phyloP scores from a whole-genome alignment of 2,888 invertebrate species.

The Drosophila borealis region DNA sequence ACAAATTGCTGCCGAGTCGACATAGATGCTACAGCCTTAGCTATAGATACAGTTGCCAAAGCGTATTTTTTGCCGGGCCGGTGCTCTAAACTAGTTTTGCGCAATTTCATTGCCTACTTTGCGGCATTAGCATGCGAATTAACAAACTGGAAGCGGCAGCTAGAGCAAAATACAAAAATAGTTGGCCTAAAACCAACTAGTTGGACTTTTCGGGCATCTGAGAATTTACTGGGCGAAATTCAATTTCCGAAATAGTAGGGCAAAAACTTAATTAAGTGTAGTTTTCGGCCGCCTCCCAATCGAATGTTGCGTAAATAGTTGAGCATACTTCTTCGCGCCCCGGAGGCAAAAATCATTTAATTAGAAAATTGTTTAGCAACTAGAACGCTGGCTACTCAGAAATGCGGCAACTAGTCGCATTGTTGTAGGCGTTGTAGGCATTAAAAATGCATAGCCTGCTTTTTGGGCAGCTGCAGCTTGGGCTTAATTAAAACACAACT shows the following conservation, averaged over 20 bases:
- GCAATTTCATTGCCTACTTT: slow-evolving; percentile 69
- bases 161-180: slow-evolving; percentile 21
- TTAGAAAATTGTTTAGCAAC: slow-evolving; percentile 56
- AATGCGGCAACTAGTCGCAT: slow-evolving; percentile 62
- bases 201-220: neutral
- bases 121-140: slow-evolving; percentile 70
- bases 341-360: slow-evolving; percentile 58
- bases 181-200: slow-evolving; percentile 1
- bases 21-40: slow-evolving; percentile 8
- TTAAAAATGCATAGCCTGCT: slow-evolving; percentile 69
- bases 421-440: slow-evolving; percentile 44
- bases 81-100: slow-evolving; percentile 51
- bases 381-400: slow-evolving; percentile 42
- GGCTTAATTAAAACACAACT: slow-evolving; percentile 67
- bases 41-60: slow-evolving; percentile 1
- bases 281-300: slow-evolving; percentile 9
- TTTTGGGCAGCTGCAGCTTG: slow-evolving; percentile 39
- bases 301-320: slow-evolving; percentile 60
- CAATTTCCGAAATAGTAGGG: slow-evolving; percentile 53
- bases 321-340: slow-evolving; percentile 50
- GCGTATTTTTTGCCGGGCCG: slow-evolving; percentile 19
- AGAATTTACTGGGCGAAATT: slow-evolving; percentile 38
- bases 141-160: slow-evolving; percentile 46
- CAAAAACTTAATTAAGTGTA: slow-evolving; percentile 68
- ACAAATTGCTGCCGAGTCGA: slow-evolving; percentile 44